Evolutionary conservation across 2,113 vertebrate genomes (phyloP).

Genomic region (Pelecanus crispus): DNA sequence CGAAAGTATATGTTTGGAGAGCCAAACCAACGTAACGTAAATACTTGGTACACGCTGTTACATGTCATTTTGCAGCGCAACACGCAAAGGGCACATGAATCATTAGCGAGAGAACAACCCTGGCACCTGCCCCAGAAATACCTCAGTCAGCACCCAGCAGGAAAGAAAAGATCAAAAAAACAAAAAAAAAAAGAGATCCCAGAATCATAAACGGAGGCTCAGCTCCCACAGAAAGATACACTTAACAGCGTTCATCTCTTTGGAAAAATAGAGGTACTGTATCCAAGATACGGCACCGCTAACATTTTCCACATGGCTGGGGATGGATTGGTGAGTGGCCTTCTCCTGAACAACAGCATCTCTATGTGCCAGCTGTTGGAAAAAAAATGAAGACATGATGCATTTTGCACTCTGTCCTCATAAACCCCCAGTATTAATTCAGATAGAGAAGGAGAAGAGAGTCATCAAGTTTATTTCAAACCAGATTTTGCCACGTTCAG

Average conservation of each 20-base stretch:
- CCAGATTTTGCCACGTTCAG: not conserved
- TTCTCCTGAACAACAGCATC: slow-evolving; percentile 25
- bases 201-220: not conserved
- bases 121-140: slow-evolving; percentile 58
- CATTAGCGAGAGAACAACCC: slow-evolving; percentile 35
- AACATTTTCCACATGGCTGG: slow-evolving; percentile 33
- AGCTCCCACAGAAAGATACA: slow-evolving; percentile 5
- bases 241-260: not conserved
- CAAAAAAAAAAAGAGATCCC: not conserved
- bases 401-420: not conserved
- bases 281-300: slow-evolving; percentile 6
- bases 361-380: not conserved
- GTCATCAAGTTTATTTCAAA: slow-evolving; percentile 8
- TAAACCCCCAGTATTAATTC: not conserved
- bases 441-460: not conserved
- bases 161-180: not conserved
- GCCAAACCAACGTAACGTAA: not conserved
- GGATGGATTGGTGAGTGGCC: slow-evolving; percentile 11
- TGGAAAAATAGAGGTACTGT: slow-evolving; percentile 42
- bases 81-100: slow-evolving; percentile 54
- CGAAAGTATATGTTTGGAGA: not conserved
- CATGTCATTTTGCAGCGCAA: slow-evolving; percentile 49
- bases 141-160: slow-evolving; percentile 43
- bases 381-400: not conserved
- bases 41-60: slow-evolving; percentile 6